phyloP scores from a whole-genome alignment of 2,888 invertebrate species.

The Andrena flavipes region DNA sequence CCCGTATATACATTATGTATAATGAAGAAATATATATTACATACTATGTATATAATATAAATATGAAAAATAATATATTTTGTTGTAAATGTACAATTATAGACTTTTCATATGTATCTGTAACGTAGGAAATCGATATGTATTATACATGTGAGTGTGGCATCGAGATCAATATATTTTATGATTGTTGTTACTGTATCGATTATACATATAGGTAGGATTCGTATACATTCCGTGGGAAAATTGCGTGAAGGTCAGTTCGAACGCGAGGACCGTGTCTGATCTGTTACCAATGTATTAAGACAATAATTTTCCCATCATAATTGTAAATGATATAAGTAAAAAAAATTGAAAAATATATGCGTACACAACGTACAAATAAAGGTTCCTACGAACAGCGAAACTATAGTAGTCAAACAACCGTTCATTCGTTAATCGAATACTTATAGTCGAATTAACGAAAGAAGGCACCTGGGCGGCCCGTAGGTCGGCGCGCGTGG shows the following conservation, averaged over 20 bases:
- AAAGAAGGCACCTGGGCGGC: too few species aligned
- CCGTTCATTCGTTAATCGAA: neutral
- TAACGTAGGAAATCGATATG: slow-evolving; percentile 30
- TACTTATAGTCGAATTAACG: too few species aligned
- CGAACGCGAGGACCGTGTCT: slow-evolving; percentile 13
- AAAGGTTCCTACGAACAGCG: slow-evolving; percentile 43
- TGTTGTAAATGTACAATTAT: slow-evolving; percentile 64
- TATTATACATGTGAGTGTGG: slow-evolving; percentile 50
- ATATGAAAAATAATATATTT: slow-evolving; percentile 70
- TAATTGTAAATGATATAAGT: slow-evolving; percentile 25
- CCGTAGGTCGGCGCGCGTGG: too few species aligned
- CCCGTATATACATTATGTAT: slow-evolving; percentile 27
- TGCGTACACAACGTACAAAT: slow-evolving; percentile 37
- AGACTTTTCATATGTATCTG: slow-evolving; percentile 49
- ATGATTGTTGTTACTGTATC: slow-evolving; percentile 53
- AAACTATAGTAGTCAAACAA: neutral
- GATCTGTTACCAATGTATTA: slow-evolving; percentile 40
- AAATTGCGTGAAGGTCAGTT: neutral
- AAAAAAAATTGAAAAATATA: slow-evolving; percentile 30
- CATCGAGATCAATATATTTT: slow-evolving; percentile 61
- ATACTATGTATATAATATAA: slow-evolving; percentile 40
- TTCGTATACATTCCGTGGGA: slow-evolving; percentile 27
- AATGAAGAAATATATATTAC: neutral
- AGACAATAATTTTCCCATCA: slow-evolving; percentile 56
- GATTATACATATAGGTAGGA: slow-evolving; percentile 16